These are phyloP conservation scores for Eumerus sabulonum DNA, from an alignment of 2,888 invertebrate species.

Conservation along the genomic window DNA sequence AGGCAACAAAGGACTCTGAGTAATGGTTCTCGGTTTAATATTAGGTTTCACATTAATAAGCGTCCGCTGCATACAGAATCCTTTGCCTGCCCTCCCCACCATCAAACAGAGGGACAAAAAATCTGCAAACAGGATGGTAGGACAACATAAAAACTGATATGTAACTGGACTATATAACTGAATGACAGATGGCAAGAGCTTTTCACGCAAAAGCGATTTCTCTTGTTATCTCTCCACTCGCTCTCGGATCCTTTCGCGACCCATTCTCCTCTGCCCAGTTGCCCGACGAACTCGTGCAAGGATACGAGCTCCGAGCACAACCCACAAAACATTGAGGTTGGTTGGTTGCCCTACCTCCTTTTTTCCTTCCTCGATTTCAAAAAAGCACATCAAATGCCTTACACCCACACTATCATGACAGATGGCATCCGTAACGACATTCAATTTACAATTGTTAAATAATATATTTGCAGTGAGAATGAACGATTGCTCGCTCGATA, in stretches of 20 bases:
- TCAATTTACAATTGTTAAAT: constrained; percentile 68
- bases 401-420: constrained; percentile 65
- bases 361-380: constrained; percentile 6
- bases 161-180: constrained; percentile 57
- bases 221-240: constrained; percentile 12
- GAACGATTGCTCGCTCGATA: constrained; percentile 62
- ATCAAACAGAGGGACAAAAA: constrained; percentile 1
- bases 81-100: too few relatives aligned
- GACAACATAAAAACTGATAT: constrained; percentile 18
- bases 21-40: constrained; percentile 50
- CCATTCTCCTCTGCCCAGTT: not conserved
- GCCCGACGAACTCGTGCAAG: too few relatives aligned
- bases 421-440: constrained; percentile 68
- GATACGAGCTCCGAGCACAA: constrained; percentile 16
- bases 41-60: constrained; percentile 42
- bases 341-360: constrained; percentile 35
- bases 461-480: constrained; percentile 65
- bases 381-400: constrained; percentile 65
- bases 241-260: not conserved
- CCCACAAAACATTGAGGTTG: constrained; percentile 45
- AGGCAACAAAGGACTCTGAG: constrained; percentile 19
- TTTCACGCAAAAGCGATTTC: constrained; percentile 63
- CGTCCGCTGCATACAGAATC: constrained; percentile 29
- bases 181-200: constrained; percentile 61
- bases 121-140: constrained; percentile 33